These are phyloP conservation scores for Craseonycteris thonglongyai DNA, from an alignment of 2,113 vertebrate genomes.

Conservation along the genomic window DNA sequence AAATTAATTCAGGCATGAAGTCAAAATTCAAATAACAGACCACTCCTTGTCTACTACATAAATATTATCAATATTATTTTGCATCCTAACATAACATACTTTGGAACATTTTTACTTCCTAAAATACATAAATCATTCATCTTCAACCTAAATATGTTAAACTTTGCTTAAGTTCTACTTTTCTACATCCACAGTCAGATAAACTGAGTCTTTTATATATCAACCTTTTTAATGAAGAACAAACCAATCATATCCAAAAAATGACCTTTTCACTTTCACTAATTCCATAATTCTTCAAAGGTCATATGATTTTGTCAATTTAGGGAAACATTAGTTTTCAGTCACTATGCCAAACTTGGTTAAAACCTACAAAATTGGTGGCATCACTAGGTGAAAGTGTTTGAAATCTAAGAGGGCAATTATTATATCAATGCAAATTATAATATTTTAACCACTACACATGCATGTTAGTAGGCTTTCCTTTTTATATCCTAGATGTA, in stretches of 20 bases:
- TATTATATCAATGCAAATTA: neutral
- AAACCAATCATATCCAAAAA: neutral
- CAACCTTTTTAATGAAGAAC: neutral
- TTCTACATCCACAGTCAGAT: neutral
- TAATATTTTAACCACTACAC: neutral
- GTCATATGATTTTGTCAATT: neutral
- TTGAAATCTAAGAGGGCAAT: neutral
- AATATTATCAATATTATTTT: neutral
- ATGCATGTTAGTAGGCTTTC: neutral
- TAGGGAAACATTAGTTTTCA: neutral
- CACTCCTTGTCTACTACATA: neutral
- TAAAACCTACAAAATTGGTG: neutral
- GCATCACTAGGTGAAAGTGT: neutral
- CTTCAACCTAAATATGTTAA: neutral
- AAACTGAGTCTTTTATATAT: neutral
- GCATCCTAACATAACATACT: neutral
- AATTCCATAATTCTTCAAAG: neutral
- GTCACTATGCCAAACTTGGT: neutral
- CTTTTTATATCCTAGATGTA: neutral
- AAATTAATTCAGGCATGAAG: neutral
- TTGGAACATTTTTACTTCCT: neutral
- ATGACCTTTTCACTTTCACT: neutral
- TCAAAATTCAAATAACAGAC: neutral
- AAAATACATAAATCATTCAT: neutral
- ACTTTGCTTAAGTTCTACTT: neutral